Evolutionary conservation across 1,140 invertebrate genomes (phyloP).

Genomic region (Aphelinus atriplicis): DNA sequence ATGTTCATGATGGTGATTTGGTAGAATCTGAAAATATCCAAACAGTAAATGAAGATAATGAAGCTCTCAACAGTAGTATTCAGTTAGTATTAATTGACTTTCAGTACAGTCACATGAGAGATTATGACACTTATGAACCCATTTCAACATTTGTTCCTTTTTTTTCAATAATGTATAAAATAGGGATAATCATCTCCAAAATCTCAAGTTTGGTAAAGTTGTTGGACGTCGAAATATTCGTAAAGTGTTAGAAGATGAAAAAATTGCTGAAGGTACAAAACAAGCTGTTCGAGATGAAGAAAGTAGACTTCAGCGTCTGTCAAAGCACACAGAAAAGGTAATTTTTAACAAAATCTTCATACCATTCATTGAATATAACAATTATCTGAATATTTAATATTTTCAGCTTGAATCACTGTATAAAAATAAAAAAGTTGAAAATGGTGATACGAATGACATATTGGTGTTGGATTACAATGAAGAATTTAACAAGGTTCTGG

Average conservation of each 20-base stretch:
- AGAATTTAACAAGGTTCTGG: conserved; percentile 79
- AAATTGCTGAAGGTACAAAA: conserved; percentile 81
- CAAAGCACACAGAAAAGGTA: conserved; percentile 77
- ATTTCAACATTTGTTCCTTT: too few relatives aligned
- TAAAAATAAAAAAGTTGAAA: neutral
- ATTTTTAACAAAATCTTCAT: conserved; percentile 2
- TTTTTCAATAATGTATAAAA: too few relatives aligned
- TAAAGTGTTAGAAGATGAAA: conserved; percentile 80
- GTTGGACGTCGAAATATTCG: conserved; percentile 80
- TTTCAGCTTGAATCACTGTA: neutral
- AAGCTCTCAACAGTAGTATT: too few relatives aligned
- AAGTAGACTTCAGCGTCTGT: conserved; percentile 84
- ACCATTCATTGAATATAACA: neutral
- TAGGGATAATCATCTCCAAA: too few relatives aligned
- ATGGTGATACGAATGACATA: conserved; percentile 64
- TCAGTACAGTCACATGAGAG: too few relatives aligned
- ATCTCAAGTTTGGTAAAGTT: too few relatives aligned
- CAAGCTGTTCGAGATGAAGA: conserved; percentile 88
- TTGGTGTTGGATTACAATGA: conserved; percentile 86
- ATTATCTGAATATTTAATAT: neutral
- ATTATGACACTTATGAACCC: too few relatives aligned
- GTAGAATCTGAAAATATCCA: too few relatives aligned
- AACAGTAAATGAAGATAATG: too few relatives aligned
- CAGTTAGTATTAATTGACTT: too few relatives aligned
- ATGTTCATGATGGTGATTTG: too few relatives aligned